Conservation (phyloP, 1,140 invertebrate genomes). For the Drosophila sechellia region DNA sequence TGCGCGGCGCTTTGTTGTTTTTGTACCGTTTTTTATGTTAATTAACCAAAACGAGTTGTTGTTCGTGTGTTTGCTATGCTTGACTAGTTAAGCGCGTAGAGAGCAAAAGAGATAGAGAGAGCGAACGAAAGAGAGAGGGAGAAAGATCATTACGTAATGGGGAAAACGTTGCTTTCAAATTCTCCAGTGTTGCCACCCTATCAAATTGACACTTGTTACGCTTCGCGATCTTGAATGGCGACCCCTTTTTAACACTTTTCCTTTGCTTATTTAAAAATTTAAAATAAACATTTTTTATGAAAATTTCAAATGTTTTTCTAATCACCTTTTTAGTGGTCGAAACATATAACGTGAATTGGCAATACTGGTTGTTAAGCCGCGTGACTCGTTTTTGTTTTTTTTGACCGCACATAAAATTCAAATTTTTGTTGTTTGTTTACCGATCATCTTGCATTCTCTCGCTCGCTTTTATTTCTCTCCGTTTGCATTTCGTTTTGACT, state of each 20-base stretch:
- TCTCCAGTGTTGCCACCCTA: conserved; percentile 65
- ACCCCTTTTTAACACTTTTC: neutral
- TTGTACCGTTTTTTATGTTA: conserved; percentile 73
- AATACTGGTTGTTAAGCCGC: conserved; percentile 23
- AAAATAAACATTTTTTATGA: too few species aligned
- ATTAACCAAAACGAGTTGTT: conserved; percentile 70
- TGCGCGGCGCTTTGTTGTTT: conserved; percentile 51
- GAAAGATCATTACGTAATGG: conserved; percentile 64
- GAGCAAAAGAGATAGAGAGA: conserved; percentile 17
- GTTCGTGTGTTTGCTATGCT: conserved; percentile 52
- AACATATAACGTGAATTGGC: too few species aligned
- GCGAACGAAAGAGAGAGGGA: conserved; percentile 2
- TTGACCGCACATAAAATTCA: conserved; percentile 1
- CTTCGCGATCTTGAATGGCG: conserved; percentile 37
- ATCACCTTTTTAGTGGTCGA: neutral
- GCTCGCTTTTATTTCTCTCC: conserved; percentile 12
- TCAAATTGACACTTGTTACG: conserved; percentile 56
- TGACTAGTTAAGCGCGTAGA: conserved; percentile 76
- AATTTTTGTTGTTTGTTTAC: conserved; percentile 16
- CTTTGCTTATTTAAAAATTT: neutral
- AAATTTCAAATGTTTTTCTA: neutral
- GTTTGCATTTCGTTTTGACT: conserved; percentile 29
- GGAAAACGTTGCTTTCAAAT: conserved; percentile 65
- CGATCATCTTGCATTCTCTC: conserved; percentile 12
- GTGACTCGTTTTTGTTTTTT: conserved; percentile 55